These are phyloP conservation scores for Clarias pachynema DNA, from an alignment of 2,797 vertebrate genomes.

Conservation along the genomic window DNA sequence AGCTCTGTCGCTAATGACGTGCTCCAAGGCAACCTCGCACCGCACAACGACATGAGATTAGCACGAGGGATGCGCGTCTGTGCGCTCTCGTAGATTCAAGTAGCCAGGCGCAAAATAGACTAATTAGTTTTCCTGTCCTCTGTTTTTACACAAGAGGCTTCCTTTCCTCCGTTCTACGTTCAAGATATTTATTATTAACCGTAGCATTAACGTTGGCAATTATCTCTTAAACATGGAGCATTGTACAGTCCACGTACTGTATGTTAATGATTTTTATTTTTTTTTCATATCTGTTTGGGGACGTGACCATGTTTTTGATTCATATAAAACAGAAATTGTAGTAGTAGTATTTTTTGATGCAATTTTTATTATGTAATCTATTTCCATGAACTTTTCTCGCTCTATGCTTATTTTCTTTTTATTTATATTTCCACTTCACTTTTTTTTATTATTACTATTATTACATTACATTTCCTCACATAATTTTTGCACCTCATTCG, in stretches of 20 bases:
- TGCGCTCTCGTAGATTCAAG: constrained; percentile 18
- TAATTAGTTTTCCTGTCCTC: constrained; percentile 12
- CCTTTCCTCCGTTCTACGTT: not conserved
- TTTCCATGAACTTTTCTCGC: no score
- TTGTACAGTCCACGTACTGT: not conserved
- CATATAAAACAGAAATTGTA: no score
- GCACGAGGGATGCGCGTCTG: constrained; percentile 35
- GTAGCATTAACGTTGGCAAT: not conserved
- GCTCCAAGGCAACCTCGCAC: not conserved
- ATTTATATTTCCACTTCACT: no score
- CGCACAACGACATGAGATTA: constrained; percentile 37
- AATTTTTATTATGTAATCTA: no score
- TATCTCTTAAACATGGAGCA: not conserved
- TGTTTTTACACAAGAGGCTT: not conserved
- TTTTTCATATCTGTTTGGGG: no score
- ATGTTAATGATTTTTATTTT: no score
- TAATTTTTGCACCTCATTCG: no score
- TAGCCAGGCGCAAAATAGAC: constrained; percentile 26
- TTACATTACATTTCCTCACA: no score
- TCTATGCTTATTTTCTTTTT: no score
- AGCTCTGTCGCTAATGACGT: constrained; percentile 36
- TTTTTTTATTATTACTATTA: no score
- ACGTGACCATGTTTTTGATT: no score
- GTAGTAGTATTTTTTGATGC: no score
- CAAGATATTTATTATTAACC: not conserved